phyloP scores from a whole-genome alignment of 2,797 vertebrate species.

The Cygnus olor region DNA sequence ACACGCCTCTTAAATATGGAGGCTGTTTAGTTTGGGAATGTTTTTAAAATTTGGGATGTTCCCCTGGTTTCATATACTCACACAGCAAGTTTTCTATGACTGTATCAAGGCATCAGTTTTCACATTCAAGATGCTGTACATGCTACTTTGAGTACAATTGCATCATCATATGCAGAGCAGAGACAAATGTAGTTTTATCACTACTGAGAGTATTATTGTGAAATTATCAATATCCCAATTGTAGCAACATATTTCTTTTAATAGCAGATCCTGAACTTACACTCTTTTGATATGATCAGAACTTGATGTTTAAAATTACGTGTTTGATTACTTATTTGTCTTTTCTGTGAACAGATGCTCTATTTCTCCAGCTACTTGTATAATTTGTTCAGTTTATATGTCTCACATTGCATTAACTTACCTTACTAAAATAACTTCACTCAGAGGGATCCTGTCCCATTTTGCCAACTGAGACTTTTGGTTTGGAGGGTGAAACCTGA shows the following conservation, averaged over 20 bases:
- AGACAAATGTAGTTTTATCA: background rate
- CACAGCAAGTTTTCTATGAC: background rate
- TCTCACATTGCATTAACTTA: background rate
- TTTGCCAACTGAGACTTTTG: background rate
- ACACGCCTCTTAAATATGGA: background rate
- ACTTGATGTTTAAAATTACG: background rate
- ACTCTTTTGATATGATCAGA: background rate
- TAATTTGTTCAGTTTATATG: background rate
- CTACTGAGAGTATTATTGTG: background rate
- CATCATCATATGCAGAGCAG: background rate
- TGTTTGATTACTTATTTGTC: background rate
- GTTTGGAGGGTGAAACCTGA: background rate
- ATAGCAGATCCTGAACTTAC: background rate
- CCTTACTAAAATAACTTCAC: background rate
- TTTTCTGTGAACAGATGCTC: background rate
- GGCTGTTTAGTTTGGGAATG: background rate
- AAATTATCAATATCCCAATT: background rate
- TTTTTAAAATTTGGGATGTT: background rate
- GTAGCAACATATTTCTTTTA: background rate
- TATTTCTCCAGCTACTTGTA: background rate
- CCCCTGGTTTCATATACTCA: background rate
- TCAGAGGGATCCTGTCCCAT: background rate
- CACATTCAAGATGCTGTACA: background rate
- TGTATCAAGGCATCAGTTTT: background rate
- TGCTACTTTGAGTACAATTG: background rate